Evolutionary conservation across 2,113 vertebrate genomes (phyloP), one percentile per base, ranked within the genome.

Genomic region (Noctilio leporinus): DNA sequence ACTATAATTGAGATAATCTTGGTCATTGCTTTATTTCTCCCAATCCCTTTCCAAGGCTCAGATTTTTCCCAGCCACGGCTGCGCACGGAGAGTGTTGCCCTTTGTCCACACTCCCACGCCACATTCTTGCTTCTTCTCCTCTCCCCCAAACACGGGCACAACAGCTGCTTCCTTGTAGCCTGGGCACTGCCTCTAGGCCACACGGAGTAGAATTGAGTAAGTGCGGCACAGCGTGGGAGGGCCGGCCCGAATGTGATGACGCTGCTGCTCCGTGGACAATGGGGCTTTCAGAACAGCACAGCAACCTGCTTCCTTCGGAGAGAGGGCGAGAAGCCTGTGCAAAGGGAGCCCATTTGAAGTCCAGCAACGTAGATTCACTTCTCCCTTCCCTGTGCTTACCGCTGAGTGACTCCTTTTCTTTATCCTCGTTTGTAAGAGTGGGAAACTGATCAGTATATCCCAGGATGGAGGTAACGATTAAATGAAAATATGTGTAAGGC

Each of bases 21-120:
- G 85, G 67, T 82, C 78, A 33, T 78, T 72, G 59, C 72, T 82
- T 65, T 51, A 30, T 78, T 47, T 76, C 30, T 43, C 87, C 80
- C 86, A 83, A 86, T 45, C 69, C 30, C 78, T 88, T 53, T 69
- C 84, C 53, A 40, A 65, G 67, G 22, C 64, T 75, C 11, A 7
- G 65, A 64, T 26, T 87, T 59, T 70, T 57, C 59, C 92, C 72
- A 17, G 57, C 65, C 80, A 40, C 19, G 0, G 30, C 59, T 43
- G 11, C 80, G 80, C 75, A 33, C 19, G 16, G 59, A 88, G 87
- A 93, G 95, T 35, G 8, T 53, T 64, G 77, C n/a, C 82, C 96
- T 97, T 95, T 97, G 95, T 97, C 80, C 84, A 22, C 53, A 64
- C 96, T 81, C 96, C 96, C 91, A 96, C 97, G 8, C 17, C 6